A percentile compares a stretch with the other conserved stretches of the same genome.
Conservation (phyloP, 2,888 invertebrate species). For the Hartigia nigra region DNA sequence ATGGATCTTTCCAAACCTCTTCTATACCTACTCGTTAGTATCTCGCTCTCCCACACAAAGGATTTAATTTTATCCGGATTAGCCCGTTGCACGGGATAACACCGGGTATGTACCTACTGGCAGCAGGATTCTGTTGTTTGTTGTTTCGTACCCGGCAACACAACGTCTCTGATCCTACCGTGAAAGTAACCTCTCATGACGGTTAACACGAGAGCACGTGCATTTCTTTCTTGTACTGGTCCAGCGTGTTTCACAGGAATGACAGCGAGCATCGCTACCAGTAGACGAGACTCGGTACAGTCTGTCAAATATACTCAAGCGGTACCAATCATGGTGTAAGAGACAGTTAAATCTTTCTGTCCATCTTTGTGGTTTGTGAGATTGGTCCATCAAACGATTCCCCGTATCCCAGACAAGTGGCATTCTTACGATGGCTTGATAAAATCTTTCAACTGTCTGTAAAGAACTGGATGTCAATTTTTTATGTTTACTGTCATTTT, state of each 20-base stretch:
- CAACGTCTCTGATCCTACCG: constrained; percentile 15
- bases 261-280: not conserved
- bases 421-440: not conserved
- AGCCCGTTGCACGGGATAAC: constrained; percentile 28
- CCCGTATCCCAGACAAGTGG: not conserved
- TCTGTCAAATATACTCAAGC: not conserved
- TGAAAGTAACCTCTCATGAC: constrained; percentile 2
- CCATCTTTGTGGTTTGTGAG: not conserved
- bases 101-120: constrained; percentile 2
- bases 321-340: not conserved
- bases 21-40: constrained; percentile 38
- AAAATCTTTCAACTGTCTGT: not conserved
- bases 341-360: not conserved
- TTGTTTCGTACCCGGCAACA: constrained; percentile 34
- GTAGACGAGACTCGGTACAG: not conserved
- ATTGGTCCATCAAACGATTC: not conserved
- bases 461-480: not conserved
- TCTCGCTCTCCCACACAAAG: constrained; percentile 46
- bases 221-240: not conserved
- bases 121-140: constrained; percentile 40
- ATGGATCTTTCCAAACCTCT: not conserved
- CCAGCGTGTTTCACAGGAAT: not conserved
- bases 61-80: constrained; percentile 55
- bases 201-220: constrained; percentile 1
- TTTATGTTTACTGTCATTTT: not conserved